Percentiles rank a stretch among this genome's conserved stretches.
phyloP scores from a whole-genome alignment of 2,888 invertebrate genomes.

The Drosophila stalkeri region DNA sequence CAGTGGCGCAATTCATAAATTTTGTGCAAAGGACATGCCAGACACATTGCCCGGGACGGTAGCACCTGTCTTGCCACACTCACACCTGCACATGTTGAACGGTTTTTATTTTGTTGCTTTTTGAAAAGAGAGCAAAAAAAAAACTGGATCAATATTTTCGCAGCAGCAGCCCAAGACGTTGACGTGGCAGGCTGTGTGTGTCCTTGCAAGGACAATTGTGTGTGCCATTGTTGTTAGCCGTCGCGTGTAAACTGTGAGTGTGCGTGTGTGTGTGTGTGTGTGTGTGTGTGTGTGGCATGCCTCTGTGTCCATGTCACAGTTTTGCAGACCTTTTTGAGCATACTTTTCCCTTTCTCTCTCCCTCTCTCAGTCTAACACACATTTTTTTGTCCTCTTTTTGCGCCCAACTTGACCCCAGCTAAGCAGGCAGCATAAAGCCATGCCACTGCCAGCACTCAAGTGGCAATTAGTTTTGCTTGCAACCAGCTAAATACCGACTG shows the following conservation, averaged over 20 bases:
- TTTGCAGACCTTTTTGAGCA: constrained; percentile 7
- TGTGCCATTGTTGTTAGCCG: constrained; percentile 42
- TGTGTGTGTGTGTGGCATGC: background rate
- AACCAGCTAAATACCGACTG: constrained; percentile 18
- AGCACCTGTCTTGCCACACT: constrained; percentile 7
- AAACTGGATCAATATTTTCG: constrained; percentile 71
- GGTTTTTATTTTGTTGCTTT: constrained; percentile 1
- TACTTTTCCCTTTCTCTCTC: background rate
- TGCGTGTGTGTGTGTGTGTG: constrained; percentile 5
- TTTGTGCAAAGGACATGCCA: constrained; percentile 43
- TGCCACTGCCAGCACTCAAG: constrained; percentile 41
- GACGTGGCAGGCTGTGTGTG: constrained; percentile 69
- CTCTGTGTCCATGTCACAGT: constrained; percentile 33
- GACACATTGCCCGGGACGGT: constrained; percentile 37
- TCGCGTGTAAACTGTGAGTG: constrained; percentile 30
- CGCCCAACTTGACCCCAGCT: constrained; percentile 36
- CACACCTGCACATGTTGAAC: constrained; percentile 60
- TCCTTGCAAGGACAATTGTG: constrained; percentile 74
- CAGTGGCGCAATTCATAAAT: constrained; percentile 68
- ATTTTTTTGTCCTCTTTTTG: background rate
- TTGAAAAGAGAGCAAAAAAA: constrained; percentile 9
- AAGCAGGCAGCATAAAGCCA: constrained; percentile 24
- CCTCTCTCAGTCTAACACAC: too few species aligned
- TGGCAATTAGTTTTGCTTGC: constrained; percentile 61
- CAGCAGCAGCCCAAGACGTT: constrained; percentile 62